Evolutionary conservation across 2,888 invertebrate genomes (phyloP), one percentile per base, ranked within the genome.

Genomic region (Mythimna pallens): DNA sequence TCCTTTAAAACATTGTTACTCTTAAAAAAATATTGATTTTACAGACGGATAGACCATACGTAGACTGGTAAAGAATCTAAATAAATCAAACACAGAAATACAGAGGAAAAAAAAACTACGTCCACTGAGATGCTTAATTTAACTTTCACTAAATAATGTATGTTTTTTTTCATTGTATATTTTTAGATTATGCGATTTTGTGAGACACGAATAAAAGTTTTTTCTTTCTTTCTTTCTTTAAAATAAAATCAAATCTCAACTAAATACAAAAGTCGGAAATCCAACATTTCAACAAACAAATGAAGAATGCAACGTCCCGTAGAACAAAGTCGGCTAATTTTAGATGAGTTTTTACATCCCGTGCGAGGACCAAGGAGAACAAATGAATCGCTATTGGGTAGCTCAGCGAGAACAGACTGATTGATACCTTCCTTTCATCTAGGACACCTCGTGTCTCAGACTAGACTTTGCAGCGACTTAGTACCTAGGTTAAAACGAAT

Each of bases 341-440:
- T 69, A 70, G 79, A 61, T 25, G 55, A 65, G 65, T 76, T 79
- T 82, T 82, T 73, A 52, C 65, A 50, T 80, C 65, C 65, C 72
- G 73, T 73, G 58, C 55, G 61, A 58, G 43, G 59, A 84, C 50
- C 58, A 57, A 58, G 43, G 59, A 84, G 75, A 68, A 54, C 80
- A 70, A 70, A 83, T 84, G 81, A 85, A 85, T 83, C 83, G 82
- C 83, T 80, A 68, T 80, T 84, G 76, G 73, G 70, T 74, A 64
- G 66, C 64, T 76, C 70, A 43, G 68, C 34, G 72, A 68, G 78
- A 74, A 70, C 75, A 73, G 77, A 57, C 76, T 85, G 84, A 84
- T 84, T 84, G 84, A 84, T 85, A 85, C 73, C 84, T 82, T 84
- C 85, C 84, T 85, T 66, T 80, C 71, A 68, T 83, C 71, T 74